A percentile compares a stretch with the other conserved stretches of the same genome.
phyloP scores from a whole-genome alignment of 2,888 invertebrate genomes.

The Ormyrus thymus region DNA sequence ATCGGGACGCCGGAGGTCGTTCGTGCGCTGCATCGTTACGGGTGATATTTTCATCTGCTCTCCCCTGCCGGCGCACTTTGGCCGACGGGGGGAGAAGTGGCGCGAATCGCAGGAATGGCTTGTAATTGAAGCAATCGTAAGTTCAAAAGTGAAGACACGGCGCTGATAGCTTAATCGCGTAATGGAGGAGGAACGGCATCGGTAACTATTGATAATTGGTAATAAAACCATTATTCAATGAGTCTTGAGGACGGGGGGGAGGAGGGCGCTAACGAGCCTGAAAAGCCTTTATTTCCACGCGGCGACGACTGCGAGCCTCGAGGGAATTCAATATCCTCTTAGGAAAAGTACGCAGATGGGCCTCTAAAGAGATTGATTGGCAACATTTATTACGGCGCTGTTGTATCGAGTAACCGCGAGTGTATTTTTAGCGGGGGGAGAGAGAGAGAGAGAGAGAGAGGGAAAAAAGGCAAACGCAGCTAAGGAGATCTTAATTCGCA shows the following conservation, averaged over 20 bases:
- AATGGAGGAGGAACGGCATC: constrained; percentile 26
- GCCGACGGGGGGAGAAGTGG: too few species aligned
- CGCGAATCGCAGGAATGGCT: too few species aligned
- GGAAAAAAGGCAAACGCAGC: neutral
- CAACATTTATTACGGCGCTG: constrained; percentile 23
- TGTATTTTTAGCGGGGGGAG: neutral
- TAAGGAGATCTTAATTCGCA: too few species aligned
- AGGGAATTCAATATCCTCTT: constrained; percentile 41
- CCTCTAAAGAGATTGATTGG: constrained; percentile 27
- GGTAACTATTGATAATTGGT: constrained; percentile 51
- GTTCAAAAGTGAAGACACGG: neutral
- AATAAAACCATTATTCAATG: constrained; percentile 55
- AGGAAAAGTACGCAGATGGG: constrained; percentile 30
- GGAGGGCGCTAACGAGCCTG: constrained; percentile 39
- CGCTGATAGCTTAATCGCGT: constrained; percentile 18
- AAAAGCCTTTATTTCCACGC: constrained; percentile 5
- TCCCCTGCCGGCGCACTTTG: neutral
- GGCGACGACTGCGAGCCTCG: neutral
- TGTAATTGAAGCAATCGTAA: too few species aligned
- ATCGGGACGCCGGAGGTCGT: neutral
- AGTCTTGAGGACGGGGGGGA: constrained; percentile 9
- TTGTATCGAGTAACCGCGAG: neutral
- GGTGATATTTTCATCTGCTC: constrained; percentile 44
- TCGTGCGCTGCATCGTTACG: neutral
- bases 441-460: constrained; percentile 13